A percentile compares a stretch with the other conserved stretches of the same genome.
phyloP scores from a whole-genome alignment of 2,888 invertebrate species.

The Xylota segnis region DNA sequence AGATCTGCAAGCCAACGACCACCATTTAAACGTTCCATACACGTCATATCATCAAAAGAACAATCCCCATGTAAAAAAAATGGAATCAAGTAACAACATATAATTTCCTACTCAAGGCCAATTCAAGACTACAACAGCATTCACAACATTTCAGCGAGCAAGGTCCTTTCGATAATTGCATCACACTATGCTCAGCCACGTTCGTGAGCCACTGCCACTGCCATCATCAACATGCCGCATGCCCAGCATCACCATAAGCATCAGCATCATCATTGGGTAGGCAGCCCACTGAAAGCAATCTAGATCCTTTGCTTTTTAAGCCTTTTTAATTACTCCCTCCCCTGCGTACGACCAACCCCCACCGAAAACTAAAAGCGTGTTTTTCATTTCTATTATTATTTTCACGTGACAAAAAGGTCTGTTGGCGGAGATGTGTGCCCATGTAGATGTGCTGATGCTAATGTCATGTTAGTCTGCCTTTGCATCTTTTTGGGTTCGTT shows the following conservation, averaged over 20 bases:
- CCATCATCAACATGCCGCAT: neutral
- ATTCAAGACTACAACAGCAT: slow-evolving; percentile 53
- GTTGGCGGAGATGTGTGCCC: neutral
- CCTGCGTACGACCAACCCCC: neutral
- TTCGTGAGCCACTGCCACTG: slow-evolving; percentile 31
- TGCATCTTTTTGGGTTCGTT: slow-evolving; percentile 9
- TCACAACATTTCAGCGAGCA: slow-evolving; percentile 46
- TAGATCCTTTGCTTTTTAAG: slow-evolving; percentile 40
- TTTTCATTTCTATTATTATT: slow-evolving; percentile 66
- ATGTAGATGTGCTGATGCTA: slow-evolving; percentile 9
- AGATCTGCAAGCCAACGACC: slow-evolving; percentile 16
- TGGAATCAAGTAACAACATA: slow-evolving; percentile 22
- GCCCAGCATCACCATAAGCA: slow-evolving; percentile 41
- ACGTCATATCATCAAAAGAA: slow-evolving; percentile 10
- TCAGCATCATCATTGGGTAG: too few relatives aligned
- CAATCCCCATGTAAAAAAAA: slow-evolving; percentile 18
- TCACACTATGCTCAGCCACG: slow-evolving; percentile 59
- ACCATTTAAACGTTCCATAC: slow-evolving; percentile 19
- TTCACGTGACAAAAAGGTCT: slow-evolving; percentile 59
- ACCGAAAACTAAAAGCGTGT: slow-evolving; percentile 52
- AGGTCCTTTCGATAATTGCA: slow-evolving; percentile 70
- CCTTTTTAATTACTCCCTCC: neutral
- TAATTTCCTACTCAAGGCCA: slow-evolving; percentile 69
- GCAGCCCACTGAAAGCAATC: slow-evolving; percentile 45
- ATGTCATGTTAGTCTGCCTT: slow-evolving; percentile 20